Base-by-base conservation (phyloP, 1,140 invertebrate species). In the Heliconius melpomene region DNA sequence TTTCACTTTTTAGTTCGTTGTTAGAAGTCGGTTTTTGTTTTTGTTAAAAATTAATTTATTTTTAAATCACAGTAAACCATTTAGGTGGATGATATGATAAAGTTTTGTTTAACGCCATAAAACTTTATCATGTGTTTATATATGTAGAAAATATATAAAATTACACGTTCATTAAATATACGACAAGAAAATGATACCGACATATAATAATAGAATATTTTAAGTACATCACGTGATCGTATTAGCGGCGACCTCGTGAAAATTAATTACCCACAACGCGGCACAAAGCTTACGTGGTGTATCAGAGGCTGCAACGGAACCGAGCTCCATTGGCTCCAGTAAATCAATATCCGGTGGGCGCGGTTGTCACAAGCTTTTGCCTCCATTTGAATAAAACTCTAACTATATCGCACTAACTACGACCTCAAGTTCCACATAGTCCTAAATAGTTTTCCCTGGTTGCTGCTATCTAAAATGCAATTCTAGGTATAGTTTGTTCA, bases 301-400 rank as follows among this genome's bases (percentile, higher is more conserved):
- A 86, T 88, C 85, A 82, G 85, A 89, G 88, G 84, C 84, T 89
- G 87, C 88, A 87, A 86, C 91, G 90, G 91, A 92, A 89, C 83
- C 79, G 83, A 66, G 86, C 87, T 89, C 85, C 86, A 90, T 87
- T 88, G 89, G 89, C 83, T 85, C 86, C 84, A 85, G 86, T 92
- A 92, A 93, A 93, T 93, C 92, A 92, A 93, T 93, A 93, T 93
- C 92, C 91, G 89, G 89, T 88, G 85, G 85, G 83, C 85, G 87
- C 87, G 89, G 83, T 83, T 86, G 84, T 87, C 88, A 87, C 83
- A 70, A 82, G 83, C 85, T 83, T 79, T 86, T 80, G 84, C 85
- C 81, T 82, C 82, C 81, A 84, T 86, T 89, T 85, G 81, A 89
- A 88, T 89, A 91, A 92, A 92, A 90, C 86, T 85, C 77, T 85